Base-by-base conservation (phyloP, 1,140 invertebrate genomes). In the Whitmania pigra region DNA sequence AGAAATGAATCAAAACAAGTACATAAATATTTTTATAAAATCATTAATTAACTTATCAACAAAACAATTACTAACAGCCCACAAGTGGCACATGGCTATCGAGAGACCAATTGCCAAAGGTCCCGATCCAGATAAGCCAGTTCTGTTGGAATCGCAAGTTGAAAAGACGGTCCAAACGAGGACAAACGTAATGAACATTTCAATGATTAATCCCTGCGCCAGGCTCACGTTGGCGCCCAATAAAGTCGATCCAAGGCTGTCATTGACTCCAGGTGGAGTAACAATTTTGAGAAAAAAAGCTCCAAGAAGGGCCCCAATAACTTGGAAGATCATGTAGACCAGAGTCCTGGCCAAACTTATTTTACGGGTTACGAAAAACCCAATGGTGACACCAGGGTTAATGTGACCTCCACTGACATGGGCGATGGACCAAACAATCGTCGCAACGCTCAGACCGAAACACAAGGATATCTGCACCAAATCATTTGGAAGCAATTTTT, bases 121-220 rank as follows among this genome's bases (percentile, higher is more conserved):
- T 5, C 87, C 89, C 15, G 91, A 93, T 27, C 92, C 92, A 76
- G 87, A 88, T 40, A 92, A 83, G 80, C 94, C 92, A 53, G 82
- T 86, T 66, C 92, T 85, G 57, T 87, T 86, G 20, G 75, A 74
- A 80, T 97, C 93, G 67, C 88, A 91, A 0, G 92, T 91, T 0
- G 88, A 90, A 75, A 92, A 90, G 9, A 96, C 89, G 11, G 93
- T 89, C 60, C 94, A 85, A 0, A 95, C 88, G 73, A 96, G 83
- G 1, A 95, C 83, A 80, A 94, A 94, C 0, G 92, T 94, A 74
- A 94, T 88, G 75, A 94, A 81, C 0, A 88, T 86, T 82, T 97
- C 94, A 36, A 95, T 85, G 17, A 90, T 82, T 60, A 94, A 84
- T 0, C 87, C 93, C 84, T 94, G 89, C 88, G 13, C n/a, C 4